Conservation (phyloP, 1,140 invertebrate genomes). For the Drosophila persimilis region DNA sequence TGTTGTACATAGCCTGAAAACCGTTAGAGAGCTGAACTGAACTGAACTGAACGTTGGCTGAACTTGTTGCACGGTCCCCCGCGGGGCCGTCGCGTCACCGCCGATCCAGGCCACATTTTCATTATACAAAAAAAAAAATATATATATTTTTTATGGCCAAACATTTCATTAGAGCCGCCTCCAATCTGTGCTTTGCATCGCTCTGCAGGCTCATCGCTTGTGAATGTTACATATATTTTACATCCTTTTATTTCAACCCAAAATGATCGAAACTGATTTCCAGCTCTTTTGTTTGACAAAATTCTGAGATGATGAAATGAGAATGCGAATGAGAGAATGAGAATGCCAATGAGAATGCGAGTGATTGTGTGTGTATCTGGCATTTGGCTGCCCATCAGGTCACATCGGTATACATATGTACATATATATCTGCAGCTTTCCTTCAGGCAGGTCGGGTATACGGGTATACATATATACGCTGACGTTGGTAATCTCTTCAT, state of each 20-base stretch:
- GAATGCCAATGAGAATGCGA: constrained; percentile 1
- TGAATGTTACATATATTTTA: constrained; percentile 42
- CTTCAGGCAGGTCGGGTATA: constrained; percentile 30
- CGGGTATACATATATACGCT: constrained; percentile 37
- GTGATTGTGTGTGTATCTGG: constrained; percentile 13
- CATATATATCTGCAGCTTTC: too few species aligned
- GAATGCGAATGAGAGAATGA: not conserved
- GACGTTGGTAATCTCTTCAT: constrained; percentile 75
- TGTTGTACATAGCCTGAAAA: constrained; percentile 9
- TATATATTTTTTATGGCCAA: constrained; percentile 1
- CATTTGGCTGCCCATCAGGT: too few species aligned
- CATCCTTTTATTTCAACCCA: too few species aligned
- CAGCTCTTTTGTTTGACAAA: not conserved
- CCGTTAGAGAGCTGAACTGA: not conserved
- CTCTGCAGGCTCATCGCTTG: constrained; percentile 62
- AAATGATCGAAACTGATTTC: not conserved
- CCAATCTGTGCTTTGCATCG: constrained; percentile 40
- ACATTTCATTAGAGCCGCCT: constrained; percentile 43
- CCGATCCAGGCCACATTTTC: not conserved
- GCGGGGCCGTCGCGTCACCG: not conserved
- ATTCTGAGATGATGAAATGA: not conserved
- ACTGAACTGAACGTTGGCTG: constrained; percentile 29
- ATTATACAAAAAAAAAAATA: not conserved
- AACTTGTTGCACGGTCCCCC: constrained; percentile 39
- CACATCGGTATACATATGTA: too few species aligned